phyloP scores from a whole-genome alignment of 1,140 invertebrate genomes.

The Melitaea cinxia region DNA sequence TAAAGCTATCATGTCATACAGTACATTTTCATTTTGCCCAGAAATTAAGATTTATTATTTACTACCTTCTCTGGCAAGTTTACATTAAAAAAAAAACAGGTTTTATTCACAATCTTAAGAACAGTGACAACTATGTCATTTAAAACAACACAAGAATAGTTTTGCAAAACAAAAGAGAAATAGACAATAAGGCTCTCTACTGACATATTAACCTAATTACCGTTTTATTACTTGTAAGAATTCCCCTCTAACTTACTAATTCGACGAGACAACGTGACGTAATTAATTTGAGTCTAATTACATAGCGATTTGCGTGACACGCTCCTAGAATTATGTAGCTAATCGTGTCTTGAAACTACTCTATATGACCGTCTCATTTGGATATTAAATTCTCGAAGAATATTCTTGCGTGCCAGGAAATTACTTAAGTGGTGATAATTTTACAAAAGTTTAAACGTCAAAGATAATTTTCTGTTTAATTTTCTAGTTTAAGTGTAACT shows the following conservation, averaged over 20 bases:
- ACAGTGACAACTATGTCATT: too few species aligned
- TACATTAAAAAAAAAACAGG: too few species aligned
- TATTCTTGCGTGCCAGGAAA: background rate
- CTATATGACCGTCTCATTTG: constrained; percentile 30
- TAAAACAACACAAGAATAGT: background rate
- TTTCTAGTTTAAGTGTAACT: too few species aligned
- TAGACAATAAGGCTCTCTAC: background rate
- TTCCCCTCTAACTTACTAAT: constrained; percentile 29
- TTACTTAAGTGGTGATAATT: background rate
- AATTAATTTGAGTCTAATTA: constrained; percentile 67
- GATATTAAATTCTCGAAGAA: constrained; percentile 16
- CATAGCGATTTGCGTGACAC: constrained; percentile 51
- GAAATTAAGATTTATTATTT: too few species aligned
- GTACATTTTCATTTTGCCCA: too few species aligned
- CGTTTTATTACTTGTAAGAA: constrained; percentile 7
- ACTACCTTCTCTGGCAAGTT: too few species aligned
- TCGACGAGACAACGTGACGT: constrained; percentile 48
- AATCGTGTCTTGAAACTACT: constrained; percentile 41
- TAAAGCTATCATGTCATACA: too few species aligned
- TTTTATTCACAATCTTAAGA: too few species aligned
- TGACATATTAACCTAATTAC: constrained; percentile 11
- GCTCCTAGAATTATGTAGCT: constrained; percentile 44
- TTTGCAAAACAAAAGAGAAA: background rate
- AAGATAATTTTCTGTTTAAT: background rate
- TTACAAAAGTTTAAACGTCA: background rate